Evolutionary conservation across 1,140 invertebrate species (phyloP).

Genomic region (Tenebrio molitor): DNA sequence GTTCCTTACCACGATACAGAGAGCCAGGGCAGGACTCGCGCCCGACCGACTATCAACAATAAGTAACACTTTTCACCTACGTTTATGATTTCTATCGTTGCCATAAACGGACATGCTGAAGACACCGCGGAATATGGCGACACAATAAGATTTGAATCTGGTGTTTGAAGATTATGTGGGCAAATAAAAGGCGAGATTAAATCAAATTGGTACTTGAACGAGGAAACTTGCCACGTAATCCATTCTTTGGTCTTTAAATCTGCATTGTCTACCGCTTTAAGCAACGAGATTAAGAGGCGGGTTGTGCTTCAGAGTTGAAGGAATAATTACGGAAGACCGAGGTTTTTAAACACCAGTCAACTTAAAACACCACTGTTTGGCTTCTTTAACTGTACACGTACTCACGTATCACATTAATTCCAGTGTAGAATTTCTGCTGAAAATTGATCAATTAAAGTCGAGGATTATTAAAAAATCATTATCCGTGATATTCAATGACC

Average conservation of each 20-base stretch:
- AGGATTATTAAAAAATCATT: too few species aligned
- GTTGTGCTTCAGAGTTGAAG: too few species aligned
- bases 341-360: too few species aligned
- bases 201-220: conserved; percentile 25
- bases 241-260: background rate
- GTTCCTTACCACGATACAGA: background rate
- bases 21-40: conserved; percentile 3
- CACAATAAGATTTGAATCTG: conserved; percentile 30
- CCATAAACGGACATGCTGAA: conserved; percentile 6
- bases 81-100: conserved; percentile 21
- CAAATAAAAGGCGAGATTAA: conserved; percentile 30
- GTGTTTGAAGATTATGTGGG: conserved; percentile 27
- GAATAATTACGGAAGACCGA: too few species aligned
- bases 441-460: too few species aligned
- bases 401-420: too few species aligned
- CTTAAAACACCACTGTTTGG: too few species aligned
- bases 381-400: too few species aligned
- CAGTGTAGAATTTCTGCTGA: too few species aligned
- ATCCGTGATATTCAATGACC: background rate
- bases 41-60: conserved; percentile 6
- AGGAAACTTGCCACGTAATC: conserved; percentile 26
- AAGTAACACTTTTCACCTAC: conserved; percentile 36
- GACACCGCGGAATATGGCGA: conserved; percentile 28
- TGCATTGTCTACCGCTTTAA: background rate
- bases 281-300: too few species aligned